These are phyloP conservation scores for Myoxocephalus aenaeus DNA, from an alignment of 2,797 vertebrate genomes.

Conservation along the genomic window DNA sequence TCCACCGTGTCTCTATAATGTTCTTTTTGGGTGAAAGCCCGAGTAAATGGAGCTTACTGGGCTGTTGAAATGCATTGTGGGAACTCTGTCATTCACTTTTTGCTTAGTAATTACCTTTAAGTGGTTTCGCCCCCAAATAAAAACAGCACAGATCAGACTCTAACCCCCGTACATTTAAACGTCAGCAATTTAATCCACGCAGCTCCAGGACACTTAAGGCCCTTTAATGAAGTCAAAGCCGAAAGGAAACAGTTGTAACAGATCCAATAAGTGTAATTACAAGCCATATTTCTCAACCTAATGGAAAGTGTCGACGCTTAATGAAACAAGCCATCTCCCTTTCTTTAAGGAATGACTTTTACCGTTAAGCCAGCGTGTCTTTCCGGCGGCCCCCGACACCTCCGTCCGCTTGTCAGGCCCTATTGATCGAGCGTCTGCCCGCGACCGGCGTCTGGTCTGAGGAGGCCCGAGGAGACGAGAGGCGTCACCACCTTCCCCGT, in stretches of 20 bases:
- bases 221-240: slow-evolving; percentile 37
- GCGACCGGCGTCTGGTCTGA: slow-evolving; percentile 17
- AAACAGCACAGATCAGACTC: slow-evolving; percentile 39
- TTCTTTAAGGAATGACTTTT: slow-evolving; percentile 20
- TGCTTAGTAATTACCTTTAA: slow-evolving; percentile 42
- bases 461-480: slow-evolving; percentile 36
- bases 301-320: slow-evolving; percentile 6
- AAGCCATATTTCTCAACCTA: slow-evolving; percentile 45
- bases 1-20: not conserved
- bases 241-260: slow-evolving; percentile 25
- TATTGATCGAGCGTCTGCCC: slow-evolving; percentile 54
- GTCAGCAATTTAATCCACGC: slow-evolving; percentile 21
- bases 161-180: slow-evolving; percentile 45
- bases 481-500: slow-evolving; percentile 43
- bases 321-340: slow-evolving; percentile 20
- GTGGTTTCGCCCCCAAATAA: slow-evolving; percentile 53
- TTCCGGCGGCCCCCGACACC: slow-evolving; percentile 13
- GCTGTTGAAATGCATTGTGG: slow-evolving; percentile 37
- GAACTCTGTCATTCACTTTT: slow-evolving; percentile 24
- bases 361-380: slow-evolving; percentile 20
- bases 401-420: slow-evolving; percentile 37
- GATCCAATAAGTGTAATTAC: slow-evolving; percentile 48
- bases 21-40: not conserved
- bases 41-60: slow-evolving; percentile 10
- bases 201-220: slow-evolving; percentile 30